Evolutionary conservation across 2,113 vertebrate species (phyloP), one percentile per base, ranked within the genome.

Genomic region (Nannospalax galili): DNA sequence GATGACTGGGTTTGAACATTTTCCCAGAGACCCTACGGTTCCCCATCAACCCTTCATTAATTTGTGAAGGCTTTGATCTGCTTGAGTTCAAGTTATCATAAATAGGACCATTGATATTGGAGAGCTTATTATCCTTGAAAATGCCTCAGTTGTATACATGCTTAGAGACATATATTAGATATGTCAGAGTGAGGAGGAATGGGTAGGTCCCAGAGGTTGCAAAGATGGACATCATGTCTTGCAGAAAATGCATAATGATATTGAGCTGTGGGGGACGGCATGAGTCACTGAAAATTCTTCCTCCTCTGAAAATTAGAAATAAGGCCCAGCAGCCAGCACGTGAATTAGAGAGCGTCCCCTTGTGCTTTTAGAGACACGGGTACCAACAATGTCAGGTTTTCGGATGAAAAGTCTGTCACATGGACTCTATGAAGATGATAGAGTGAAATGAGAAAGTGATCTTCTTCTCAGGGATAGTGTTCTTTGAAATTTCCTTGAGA

Each of bases 401-500:
- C 2, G 40, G 52, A 79, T 65, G 82, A 80, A 88, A 93, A 86
- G 65, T 67, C 74, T 81, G 45, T 91, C 79, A 72, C 30, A 7
- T 56, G n/a, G 22, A 72, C 77, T 97, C 93, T 69, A 78, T 58
- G 52, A 79, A 86, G 72, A 85, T 92, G 40, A 91, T 79, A 79
- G 16, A 67, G 19, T n/a, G 86, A 84, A 81, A 82, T 90, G 15
- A 86, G 78, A 77, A 72, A 87, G 52, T 22, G 75, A 84, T 16
- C 45, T 78, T 79, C 12, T 67, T 22, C 26, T 93, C 15, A 4
- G 26, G 73, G 94, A 70, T 19, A 37, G 15, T 22, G 9, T 79
- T 65, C 95, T 94, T 92, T 84, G 77, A 93, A 84, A 17, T 85
- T 91, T 70, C 56, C 30, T 37, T 72, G 40, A 90, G 77, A 69